Evolutionary conservation across 2,113 vertebrate genomes (phyloP).

Genomic region (Hiodon alosoides): DNA sequence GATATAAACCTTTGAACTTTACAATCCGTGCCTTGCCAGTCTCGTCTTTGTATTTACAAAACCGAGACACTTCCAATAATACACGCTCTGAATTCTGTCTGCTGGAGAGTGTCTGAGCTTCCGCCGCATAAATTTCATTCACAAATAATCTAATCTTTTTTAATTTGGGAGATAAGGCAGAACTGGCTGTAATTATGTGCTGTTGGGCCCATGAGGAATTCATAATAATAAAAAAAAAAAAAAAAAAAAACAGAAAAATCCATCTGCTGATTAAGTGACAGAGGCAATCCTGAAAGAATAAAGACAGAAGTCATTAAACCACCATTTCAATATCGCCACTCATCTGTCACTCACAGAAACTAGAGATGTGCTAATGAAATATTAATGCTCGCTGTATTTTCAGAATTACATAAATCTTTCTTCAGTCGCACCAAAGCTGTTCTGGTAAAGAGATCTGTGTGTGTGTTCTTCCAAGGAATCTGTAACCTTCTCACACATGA

Average conservation of each 20-base stretch:
- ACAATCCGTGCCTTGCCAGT: neutral
- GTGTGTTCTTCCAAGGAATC: slow-evolving; percentile 15
- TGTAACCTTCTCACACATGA: neutral
- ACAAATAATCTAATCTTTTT: slow-evolving; percentile 70
- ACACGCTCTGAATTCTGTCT: slow-evolving; percentile 35
- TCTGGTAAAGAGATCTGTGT: slow-evolving; percentile 18
- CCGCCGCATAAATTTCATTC: slow-evolving; percentile 59
- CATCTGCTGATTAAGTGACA: slow-evolving; percentile 75
- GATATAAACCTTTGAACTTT: slow-evolving; percentile 3
- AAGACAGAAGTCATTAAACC: slow-evolving; percentile 82
- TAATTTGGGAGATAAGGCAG: slow-evolving; percentile 66
- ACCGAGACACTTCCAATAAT: slow-evolving; percentile 17
- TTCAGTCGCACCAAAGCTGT: slow-evolving; percentile 44
- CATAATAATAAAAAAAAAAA: slow-evolving; percentile 48
- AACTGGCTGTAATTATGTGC: slow-evolving; percentile 64
- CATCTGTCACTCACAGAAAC: slow-evolving; percentile 81
- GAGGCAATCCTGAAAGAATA: slow-evolving; percentile 62
- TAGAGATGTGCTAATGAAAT: slow-evolving; percentile 92
- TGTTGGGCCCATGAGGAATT: slow-evolving; percentile 62
- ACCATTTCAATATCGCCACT: slow-evolving; percentile 70
- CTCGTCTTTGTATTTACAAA: neutral
- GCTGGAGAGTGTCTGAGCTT: slow-evolving; percentile 24
- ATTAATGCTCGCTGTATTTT: slow-evolving; percentile 83
- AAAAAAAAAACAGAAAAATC: slow-evolving; percentile 58
- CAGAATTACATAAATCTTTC: slow-evolving; percentile 75